phyloP scores from a whole-genome alignment of 2,113 vertebrate species.

The Uropsilus gracilis region DNA sequence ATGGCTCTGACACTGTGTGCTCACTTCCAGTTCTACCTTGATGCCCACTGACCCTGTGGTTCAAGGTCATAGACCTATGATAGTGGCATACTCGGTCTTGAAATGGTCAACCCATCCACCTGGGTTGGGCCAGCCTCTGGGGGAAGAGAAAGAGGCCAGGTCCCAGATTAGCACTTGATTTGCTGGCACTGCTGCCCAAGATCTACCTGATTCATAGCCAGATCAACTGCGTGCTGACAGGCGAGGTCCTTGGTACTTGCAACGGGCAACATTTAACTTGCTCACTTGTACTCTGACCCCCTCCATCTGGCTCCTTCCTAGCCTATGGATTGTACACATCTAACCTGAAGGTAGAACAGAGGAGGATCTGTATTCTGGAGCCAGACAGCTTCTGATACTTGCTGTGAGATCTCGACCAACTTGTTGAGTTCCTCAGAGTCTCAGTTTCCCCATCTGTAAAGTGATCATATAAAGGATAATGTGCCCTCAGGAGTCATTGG shows the following conservation, averaged over 20 bases:
- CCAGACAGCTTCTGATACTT: not conserved
- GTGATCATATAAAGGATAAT: not conserved
- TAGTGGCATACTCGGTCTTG: not conserved
- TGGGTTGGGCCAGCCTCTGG: too few relatives aligned
- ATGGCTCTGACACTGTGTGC: rapidly evolving
- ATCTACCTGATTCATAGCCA: not conserved
- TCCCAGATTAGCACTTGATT: rapidly evolving
- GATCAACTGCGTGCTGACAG: not conserved
- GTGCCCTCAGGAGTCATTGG: not conserved
- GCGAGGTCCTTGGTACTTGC: too few relatives aligned
- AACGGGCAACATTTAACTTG: not conserved
- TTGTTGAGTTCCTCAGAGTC: not conserved
- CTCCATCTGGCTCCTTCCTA: not conserved
- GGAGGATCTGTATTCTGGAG: not conserved
- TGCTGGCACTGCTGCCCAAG: rapidly evolving
- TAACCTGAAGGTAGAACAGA: not conserved
- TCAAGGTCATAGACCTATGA: not conserved
- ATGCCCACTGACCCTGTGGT: not conserved
- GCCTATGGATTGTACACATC: not conserved
- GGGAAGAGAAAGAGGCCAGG: not conserved
- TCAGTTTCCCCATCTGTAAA: not conserved
- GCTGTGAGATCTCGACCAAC: not conserved
- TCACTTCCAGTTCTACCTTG: not conserved
- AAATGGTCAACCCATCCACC: too few relatives aligned
- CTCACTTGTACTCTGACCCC: not conserved